Conservation (phyloP, 2,888 invertebrate species). For the Mythimna vitellina region DNA sequence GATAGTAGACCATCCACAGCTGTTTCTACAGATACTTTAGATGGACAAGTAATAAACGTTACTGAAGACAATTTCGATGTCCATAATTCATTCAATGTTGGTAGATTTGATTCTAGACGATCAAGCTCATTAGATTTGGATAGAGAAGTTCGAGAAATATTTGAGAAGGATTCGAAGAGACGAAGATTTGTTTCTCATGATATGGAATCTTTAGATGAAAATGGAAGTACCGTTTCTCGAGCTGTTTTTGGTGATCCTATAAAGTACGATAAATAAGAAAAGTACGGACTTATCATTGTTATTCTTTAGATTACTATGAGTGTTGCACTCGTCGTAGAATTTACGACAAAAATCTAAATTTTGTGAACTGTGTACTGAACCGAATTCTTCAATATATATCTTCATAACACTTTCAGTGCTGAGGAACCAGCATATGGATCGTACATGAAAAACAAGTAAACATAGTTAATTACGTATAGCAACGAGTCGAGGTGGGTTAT, state of each 20-base stretch:
- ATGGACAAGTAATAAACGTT: constrained; percentile 81
- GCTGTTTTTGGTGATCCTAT: constrained; percentile 78
- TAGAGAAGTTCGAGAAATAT: constrained; percentile 84
- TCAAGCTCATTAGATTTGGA: constrained; percentile 85
- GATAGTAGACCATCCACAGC: constrained; percentile 72
- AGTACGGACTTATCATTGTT: neutral
- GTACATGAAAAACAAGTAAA: too few relatives aligned
- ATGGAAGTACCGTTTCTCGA: constrained; percentile 72
- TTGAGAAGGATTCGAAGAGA: constrained; percentile 77
- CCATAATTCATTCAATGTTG: constrained; percentile 74
- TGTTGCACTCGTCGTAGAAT: neutral
- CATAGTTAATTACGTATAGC: too few relatives aligned
- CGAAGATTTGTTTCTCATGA: constrained; percentile 65
- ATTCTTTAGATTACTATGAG: neutral
- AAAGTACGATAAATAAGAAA: constrained; percentile 23
- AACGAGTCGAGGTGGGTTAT: too few relatives aligned
- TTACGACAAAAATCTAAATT: neutral
- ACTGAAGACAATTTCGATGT: constrained; percentile 79
- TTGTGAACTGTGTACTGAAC: too few relatives aligned
- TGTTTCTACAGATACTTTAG: constrained; percentile 78
- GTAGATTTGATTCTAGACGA: constrained; percentile 76
- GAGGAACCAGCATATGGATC: too few relatives aligned
- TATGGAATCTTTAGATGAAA: constrained; percentile 55
- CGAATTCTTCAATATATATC: too few relatives aligned
- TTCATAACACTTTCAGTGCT: too few relatives aligned